Percentiles rank a stretch among this genome's conserved stretches.
phyloP scores from a whole-genome alignment of 1,140 invertebrate species.

The Linepithema humile region DNA sequence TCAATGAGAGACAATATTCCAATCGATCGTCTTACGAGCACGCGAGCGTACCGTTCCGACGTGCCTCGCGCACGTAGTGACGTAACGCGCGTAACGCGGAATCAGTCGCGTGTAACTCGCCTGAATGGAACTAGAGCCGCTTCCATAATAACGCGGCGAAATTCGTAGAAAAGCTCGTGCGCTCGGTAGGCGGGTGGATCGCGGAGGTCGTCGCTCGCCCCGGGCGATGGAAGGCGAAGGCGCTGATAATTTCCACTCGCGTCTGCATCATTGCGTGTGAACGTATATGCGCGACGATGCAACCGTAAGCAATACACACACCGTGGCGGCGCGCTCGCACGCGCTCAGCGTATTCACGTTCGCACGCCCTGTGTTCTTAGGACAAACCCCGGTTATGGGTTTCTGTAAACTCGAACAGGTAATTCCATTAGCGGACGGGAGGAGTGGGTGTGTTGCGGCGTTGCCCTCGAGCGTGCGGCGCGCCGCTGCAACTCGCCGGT shows the following conservation, averaged over 20 bases:
- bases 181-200: constrained; percentile 43
- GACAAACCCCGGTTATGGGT: constrained; percentile 72
- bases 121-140: background rate
- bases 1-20: constrained; percentile 15
- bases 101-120: constrained; percentile 5
- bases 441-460: constrained; percentile 68
- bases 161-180: constrained; percentile 17
- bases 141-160: background rate
- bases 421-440: constrained; percentile 69
- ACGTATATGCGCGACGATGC: background rate
- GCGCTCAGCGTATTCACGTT: constrained; percentile 44
- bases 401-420: constrained; percentile 74
- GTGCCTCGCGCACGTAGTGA: background rate
- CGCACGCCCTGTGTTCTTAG: constrained; percentile 70
- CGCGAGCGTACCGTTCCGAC: background rate
- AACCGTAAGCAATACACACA: background rate
- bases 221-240: constrained; percentile 59
- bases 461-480: constrained; percentile 39
- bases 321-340: background rate
- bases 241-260: constrained; percentile 69
- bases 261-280: constrained; percentile 35
- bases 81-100: constrained; percentile 1
- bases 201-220: constrained; percentile 64
- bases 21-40: background rate
- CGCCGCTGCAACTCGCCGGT: constrained; percentile 18